Evolutionary conservation across 2,113 vertebrate species (phyloP).

Genomic region (Hippocampus abdominalis): DNA sequence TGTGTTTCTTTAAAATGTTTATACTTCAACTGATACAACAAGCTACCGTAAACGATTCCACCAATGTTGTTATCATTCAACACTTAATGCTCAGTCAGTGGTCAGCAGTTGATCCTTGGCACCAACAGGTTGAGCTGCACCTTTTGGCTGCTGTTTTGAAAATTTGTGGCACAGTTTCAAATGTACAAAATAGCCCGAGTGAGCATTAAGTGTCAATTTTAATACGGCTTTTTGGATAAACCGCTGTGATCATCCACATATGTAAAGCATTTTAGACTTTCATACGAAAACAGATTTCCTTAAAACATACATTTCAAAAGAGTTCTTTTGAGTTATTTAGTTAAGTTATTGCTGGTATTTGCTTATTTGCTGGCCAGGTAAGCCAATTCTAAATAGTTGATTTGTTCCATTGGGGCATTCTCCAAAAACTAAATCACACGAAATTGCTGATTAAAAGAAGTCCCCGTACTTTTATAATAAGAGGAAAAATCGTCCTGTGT

Average conservation of each 20-base stretch:
- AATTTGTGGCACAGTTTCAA: slow-evolving; percentile 15
- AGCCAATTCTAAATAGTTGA: neutral
- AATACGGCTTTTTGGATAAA: slow-evolving; percentile 4
- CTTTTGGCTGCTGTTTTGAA: slow-evolving; percentile 9
- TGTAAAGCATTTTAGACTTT: neutral
- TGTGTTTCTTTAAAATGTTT: neutral
- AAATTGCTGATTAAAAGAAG: neutral
- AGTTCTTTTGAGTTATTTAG: too few species aligned
- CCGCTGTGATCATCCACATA: neutral
- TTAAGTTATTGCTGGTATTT: neutral
- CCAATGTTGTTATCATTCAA: slow-evolving; percentile 13
- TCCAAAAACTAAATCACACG: neutral
- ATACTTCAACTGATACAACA: neutral
- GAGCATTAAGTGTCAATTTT: slow-evolving; percentile 3
- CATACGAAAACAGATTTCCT: neutral
- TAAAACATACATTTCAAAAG: too few species aligned
- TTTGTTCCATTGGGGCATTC: neutral
- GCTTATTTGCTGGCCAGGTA: neutral
- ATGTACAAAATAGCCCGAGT: neutral
- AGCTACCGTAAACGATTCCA: neutral
- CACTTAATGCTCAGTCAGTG: slow-evolving; percentile 20
- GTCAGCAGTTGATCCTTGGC: slow-evolving; percentile 39
- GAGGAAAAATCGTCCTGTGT: neutral
- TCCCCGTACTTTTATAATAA: neutral
- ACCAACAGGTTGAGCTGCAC: slow-evolving; percentile 17